Conservation (phyloP, 2,113 vertebrate genomes). For the Glaucomys volans region DNA sequence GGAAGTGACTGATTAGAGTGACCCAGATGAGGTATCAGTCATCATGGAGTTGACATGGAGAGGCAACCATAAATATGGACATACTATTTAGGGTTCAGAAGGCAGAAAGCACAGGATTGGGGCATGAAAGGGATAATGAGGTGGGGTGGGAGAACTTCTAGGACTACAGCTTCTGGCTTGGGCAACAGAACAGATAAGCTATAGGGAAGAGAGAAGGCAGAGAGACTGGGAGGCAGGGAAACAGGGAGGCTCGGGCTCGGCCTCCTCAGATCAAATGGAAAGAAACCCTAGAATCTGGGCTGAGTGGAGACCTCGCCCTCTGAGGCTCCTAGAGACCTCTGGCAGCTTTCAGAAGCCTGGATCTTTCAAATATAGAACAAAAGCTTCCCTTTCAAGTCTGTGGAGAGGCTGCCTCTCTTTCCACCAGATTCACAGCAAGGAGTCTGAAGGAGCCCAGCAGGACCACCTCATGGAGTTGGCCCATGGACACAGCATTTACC, state of each 20-base stretch:
- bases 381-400: background rate
- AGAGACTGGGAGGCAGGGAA: too few relatives aligned
- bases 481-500: accelerated
- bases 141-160: background rate
- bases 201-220: background rate
- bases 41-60: background rate
- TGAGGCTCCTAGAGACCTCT: background rate
- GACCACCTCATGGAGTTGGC: too few relatives aligned
- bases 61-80: background rate
- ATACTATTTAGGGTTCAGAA: background rate
- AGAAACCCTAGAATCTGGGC: background rate
- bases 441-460: background rate
- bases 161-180: background rate
- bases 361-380: background rate
- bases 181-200: background rate
- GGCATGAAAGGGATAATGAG: background rate
- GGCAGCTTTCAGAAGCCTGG: background rate
- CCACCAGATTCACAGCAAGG: background rate
- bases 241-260: background rate
- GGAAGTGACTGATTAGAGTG: background rate
- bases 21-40: background rate
- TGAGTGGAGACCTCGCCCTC: background rate
- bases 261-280: background rate
- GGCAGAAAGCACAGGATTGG: background rate
- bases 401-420: background rate